A percentile compares a stretch with the other conserved stretches of the same genome.
Evolutionary conservation across 1,140 invertebrate genomes (phyloP).

Genomic region (Heliconius hewitsoni): DNA sequence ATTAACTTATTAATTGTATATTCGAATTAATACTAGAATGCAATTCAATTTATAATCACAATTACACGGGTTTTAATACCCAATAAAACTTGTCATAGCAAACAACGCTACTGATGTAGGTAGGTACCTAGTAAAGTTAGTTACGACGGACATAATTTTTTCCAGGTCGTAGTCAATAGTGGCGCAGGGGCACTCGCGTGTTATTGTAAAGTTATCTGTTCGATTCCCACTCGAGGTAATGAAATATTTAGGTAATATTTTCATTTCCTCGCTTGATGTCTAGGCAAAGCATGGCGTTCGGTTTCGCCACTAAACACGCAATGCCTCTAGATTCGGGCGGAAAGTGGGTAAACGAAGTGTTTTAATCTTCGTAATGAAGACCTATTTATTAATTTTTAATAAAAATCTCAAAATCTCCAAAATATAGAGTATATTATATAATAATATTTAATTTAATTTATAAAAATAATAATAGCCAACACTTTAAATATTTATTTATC

Average conservation of each 20-base stretch:
- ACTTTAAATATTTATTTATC: not conserved
- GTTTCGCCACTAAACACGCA: no score
- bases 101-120: not conserved
- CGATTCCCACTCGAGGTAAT: no score
- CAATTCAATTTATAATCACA: constrained; percentile 52
- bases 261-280: no score
- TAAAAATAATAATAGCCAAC: not conserved
- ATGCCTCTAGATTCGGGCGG: no score
- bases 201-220: no score
- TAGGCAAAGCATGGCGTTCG: no score
- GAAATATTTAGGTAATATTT: no score
- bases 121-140: not conserved
- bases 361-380: no score
- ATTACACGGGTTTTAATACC: constrained; percentile 30
- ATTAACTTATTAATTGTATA: constrained; percentile 63
- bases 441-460: not conserved
- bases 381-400: not conserved
- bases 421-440: not conserved
- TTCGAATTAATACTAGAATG: constrained; percentile 48
- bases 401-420: not conserved
- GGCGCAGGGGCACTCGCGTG: no score
- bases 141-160: not conserved
- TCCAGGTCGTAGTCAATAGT: no score
- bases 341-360: no score
- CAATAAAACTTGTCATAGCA: constrained; percentile 7